These are phyloP conservation scores for Sarcophaga carnaria DNA, from an alignment of 2,888 invertebrate species.

Conservation along the genomic window DNA sequence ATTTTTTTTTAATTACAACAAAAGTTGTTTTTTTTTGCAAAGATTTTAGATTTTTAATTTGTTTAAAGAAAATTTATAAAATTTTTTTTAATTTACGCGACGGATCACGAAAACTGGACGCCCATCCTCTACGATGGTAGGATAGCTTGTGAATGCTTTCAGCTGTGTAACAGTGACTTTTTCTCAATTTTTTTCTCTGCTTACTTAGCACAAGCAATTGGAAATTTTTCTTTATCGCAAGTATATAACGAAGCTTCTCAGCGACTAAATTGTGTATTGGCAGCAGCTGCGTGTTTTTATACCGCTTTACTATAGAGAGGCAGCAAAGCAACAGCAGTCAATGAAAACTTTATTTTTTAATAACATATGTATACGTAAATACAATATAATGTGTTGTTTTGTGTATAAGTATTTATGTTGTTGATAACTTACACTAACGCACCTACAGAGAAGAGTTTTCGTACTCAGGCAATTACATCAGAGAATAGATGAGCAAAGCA, in stretches of 20 bases:
- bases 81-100: conserved; percentile 59
- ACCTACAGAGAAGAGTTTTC: not conserved
- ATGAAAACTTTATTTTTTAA: not conserved
- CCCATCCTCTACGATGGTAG: conserved; percentile 78
- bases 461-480: not conserved
- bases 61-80: conserved; percentile 56
- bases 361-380: not conserved
- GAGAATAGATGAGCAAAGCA: not conserved
- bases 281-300: not conserved
- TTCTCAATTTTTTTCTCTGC: conserved; percentile 70
- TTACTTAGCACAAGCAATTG: conserved; percentile 65
- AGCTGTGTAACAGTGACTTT: conserved; percentile 77
- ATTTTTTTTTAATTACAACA: conserved; percentile 55
- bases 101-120: conserved; percentile 73
- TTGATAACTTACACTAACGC: not conserved
- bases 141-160: conserved; percentile 78
- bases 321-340: not conserved
- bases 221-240: conserved; percentile 78
- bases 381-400: not conserved
- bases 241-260: conserved; percentile 23
- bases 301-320: not conserved
- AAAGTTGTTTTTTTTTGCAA: conserved; percentile 42
- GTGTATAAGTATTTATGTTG: not conserved
- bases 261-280: not conserved
- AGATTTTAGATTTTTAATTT: conserved; percentile 32